Base-by-base conservation (phyloP, 2,888 invertebrate genomes). In the Cephus rjabovi region DNA sequence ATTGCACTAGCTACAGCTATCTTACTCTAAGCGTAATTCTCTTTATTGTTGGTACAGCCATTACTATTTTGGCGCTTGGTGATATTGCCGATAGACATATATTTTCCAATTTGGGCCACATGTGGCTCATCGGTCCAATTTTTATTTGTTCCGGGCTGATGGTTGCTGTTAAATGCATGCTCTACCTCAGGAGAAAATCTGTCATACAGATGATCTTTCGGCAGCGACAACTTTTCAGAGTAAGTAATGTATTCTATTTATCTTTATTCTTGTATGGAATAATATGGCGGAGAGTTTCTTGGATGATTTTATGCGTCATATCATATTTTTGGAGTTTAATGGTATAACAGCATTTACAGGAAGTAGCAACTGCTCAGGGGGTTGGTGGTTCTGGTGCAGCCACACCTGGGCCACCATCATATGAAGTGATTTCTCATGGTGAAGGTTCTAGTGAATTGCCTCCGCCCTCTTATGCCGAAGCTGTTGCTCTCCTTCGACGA, bases 71-170 rank as follows among this genome's bases (percentile, higher is more conserved):
- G 79, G 94, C 95, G 74, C 92, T 94, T 83, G 94, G 94, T 81
- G 94, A 94, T 87, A 89, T 88, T 69, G 93, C 93, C 78, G 93
- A 94, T 90, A 94, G 94, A 76, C 93, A 94, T 85, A 93, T 94
- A 85, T 93, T 94, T 84, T 93, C 91, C 84, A 93, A 94, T 91
- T 92, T 95, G 84, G 94, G 94, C 81, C 94, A 94, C 92, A 94
- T 94, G 94, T 95, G 95, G 95, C 93, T 94, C 30, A 94, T 95
- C 79, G 95, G 95, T 79, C 95, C 95, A 76, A 94, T 95, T 88
- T 94, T 94, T 89, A 94, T 95, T 89, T 94, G 95, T 91, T 94
- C 94, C 82, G 95, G 94, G 83, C 93, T 94, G 91, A 94, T 95
- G 94, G 94, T 95, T 77, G 95, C 94, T 73, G 94, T 94, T n/a